These are phyloP conservation scores for Heliornis fulica DNA, from an alignment of 2,113 vertebrate genomes.

Conservation along the genomic window DNA sequence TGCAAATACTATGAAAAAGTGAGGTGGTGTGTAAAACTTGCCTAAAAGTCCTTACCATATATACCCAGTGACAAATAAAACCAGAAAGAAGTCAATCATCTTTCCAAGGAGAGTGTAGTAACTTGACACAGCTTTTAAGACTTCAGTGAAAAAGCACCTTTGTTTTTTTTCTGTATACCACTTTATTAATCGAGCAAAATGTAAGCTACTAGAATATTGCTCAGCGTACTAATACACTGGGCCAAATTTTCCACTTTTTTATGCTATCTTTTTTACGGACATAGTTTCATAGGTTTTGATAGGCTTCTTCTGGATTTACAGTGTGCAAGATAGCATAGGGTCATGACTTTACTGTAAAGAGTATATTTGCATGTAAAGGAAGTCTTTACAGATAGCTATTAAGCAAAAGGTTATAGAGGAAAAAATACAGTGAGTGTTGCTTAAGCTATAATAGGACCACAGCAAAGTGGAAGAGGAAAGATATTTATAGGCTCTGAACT, in stretches of 20 bases:
- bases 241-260: not conserved
- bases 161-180: not conserved
- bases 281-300: not conserved
- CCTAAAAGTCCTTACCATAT: not conserved
- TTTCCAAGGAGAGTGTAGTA: not conserved
- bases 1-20: too few relatives aligned
- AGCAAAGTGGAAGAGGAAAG: constrained; percentile 36
- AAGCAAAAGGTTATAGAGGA: constrained; percentile 24
- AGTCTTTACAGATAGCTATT: constrained; percentile 7
- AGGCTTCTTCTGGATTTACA: not conserved
- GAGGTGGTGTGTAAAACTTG: not conserved
- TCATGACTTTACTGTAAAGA: not conserved
- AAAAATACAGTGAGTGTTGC: not conserved
- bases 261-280: not conserved
- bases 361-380: constrained; percentile 44
- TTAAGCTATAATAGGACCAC: constrained; percentile 20
- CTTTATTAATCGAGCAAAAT: not conserved
- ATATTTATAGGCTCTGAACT: constrained; percentile 51
- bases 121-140: not conserved
- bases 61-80: not conserved
- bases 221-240: not conserved
- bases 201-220: not conserved
- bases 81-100: not conserved
- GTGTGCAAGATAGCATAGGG: not conserved
- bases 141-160: not conserved